Conservation (phyloP, 2,888 invertebrate species). For the Lordiphosa fenestrarum region DNA sequence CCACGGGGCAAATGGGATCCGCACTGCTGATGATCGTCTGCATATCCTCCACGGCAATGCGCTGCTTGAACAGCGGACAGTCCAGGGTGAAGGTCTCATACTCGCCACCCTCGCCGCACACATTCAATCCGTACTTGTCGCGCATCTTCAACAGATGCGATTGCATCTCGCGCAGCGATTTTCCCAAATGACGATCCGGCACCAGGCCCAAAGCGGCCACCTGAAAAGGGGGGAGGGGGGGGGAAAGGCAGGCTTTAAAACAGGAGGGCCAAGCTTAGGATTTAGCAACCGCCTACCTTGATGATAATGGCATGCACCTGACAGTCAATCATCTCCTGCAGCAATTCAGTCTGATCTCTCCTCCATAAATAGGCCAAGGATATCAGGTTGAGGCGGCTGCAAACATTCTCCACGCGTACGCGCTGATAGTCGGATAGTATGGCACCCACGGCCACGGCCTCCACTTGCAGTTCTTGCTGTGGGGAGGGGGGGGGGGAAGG, state of each 20-base stretch:
- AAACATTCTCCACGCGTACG: conserved; percentile 98
- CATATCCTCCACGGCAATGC: conserved; percentile 91
- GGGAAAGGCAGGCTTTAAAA: too few species aligned
- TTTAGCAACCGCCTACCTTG: conserved; percentile 84
- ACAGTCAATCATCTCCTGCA: conserved; percentile 98
- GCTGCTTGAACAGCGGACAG: conserved; percentile 96
- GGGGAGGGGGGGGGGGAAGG: too few species aligned
- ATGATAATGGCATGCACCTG: conserved; percentile 96
- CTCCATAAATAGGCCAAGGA: conserved; percentile 98
- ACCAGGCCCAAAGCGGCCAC: conserved; percentile 93
- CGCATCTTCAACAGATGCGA: conserved; percentile 93
- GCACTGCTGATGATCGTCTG: conserved; percentile 94
- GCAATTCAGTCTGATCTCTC: conserved; percentile 94
- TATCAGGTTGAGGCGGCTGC: conserved; percentile 92
- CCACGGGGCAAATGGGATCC: conserved; percentile 96
- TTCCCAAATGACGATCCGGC: conserved; percentile 92
- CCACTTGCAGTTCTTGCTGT: conserved; percentile 85
- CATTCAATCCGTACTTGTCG: conserved; percentile 95
- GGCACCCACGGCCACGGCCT: conserved; percentile 98
- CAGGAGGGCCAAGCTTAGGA: too few species aligned
- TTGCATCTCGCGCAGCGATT: conserved; percentile 91
- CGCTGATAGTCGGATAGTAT: conserved; percentile 99
- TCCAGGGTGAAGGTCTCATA: conserved; percentile 99
- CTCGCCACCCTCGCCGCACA: conserved; percentile 99
- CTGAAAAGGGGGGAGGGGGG: conserved; percentile 69